phyloP scores from a whole-genome alignment of 2,113 vertebrate species.

The Ophthalmotilapia sp. region DNA sequence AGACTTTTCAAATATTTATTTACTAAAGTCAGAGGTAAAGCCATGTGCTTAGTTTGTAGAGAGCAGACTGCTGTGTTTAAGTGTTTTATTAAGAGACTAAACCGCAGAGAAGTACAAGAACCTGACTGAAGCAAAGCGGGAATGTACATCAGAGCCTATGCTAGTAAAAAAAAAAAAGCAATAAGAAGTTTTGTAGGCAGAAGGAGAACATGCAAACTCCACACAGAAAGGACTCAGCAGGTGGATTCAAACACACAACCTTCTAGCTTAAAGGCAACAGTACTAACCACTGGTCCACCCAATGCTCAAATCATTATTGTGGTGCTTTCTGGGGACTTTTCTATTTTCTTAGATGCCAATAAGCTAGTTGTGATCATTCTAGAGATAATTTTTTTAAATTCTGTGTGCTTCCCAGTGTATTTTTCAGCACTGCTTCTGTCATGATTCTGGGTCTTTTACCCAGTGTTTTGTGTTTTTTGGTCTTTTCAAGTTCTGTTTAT shows the following conservation, averaged over 20 bases:
- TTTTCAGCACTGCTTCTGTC: no score
- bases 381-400: no score
- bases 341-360: background rate
- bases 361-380: background rate
- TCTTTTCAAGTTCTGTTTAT: no score
- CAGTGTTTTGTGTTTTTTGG: no score
- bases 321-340: background rate
- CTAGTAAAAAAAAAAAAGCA: background rate
- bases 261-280: background rate
- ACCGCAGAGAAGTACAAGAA: background rate
- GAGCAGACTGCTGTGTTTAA: background rate
- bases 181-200: background rate
- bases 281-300: background rate
- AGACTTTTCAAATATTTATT: background rate
- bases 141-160: background rate
- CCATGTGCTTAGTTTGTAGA: background rate
- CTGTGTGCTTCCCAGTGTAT: no score
- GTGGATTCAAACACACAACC: background rate
- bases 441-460: no score
- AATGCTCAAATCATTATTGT: background rate
- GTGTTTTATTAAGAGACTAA: background rate
- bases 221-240: background rate
- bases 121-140: fast-evolving
- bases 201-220: background rate
- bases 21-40: background rate